These are phyloP conservation scores for Alfaro cultratus DNA, from an alignment of 2,797 vertebrate species.

Conservation along the genomic window DNA sequence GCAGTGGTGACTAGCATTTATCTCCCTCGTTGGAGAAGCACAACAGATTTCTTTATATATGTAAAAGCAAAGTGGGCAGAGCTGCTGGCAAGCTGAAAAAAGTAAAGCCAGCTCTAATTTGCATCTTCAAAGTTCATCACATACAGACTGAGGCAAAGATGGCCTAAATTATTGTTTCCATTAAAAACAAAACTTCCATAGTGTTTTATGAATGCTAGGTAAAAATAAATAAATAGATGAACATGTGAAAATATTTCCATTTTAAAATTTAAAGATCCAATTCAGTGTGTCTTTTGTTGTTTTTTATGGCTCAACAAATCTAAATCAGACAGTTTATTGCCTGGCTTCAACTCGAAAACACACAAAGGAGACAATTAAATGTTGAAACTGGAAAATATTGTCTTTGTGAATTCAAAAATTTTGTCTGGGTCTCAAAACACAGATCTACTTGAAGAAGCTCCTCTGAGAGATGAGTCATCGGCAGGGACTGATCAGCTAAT, in stretches of 20 bases:
- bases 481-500: neutral
- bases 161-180: neutral
- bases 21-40: neutral
- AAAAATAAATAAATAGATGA: neutral
- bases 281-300: neutral
- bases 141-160: neutral
- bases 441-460: neutral
- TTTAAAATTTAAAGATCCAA: neutral
- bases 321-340: neutral
- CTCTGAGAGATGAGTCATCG: neutral
- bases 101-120: neutral
- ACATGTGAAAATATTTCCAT: neutral
- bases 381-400: neutral
- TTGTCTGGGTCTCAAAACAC: neutral
- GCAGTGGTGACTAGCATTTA: neutral
- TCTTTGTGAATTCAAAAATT: neutral
- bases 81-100: slow-evolving; percentile 1
- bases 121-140: neutral
- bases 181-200: neutral
- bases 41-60: neutral
- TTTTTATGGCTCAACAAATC: neutral
- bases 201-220: neutral
- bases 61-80: neutral
- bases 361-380: too few relatives aligned
- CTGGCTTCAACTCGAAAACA: neutral